These are phyloP conservation scores for Haliclona indistincta DNA, from an alignment of 37 sponge, comb jelly and placozoan species.

Conservation along the genomic window DNA sequence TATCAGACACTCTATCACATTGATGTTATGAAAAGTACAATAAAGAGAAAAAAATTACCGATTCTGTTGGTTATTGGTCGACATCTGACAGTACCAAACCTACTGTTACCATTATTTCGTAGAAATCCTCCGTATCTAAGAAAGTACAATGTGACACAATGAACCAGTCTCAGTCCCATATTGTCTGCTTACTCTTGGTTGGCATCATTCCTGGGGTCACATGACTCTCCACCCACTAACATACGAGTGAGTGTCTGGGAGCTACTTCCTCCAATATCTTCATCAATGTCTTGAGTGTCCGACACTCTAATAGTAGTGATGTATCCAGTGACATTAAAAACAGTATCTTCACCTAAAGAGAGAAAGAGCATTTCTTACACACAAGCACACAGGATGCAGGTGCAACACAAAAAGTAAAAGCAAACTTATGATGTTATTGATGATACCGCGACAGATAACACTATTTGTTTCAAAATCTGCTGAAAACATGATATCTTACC, in stretches of 20 bases:
- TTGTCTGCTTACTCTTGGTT: background rate
- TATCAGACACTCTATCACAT: too few relatives aligned
- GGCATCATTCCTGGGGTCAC: constrained; percentile 16
- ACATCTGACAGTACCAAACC: constrained; percentile 29
- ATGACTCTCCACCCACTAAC: constrained; percentile 26
- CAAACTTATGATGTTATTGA: background rate
- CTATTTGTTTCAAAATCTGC: too few relatives aligned
- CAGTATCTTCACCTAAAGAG: background rate
- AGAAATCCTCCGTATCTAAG: background rate
- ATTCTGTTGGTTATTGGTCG: constrained; percentile 14
- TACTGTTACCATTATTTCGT: background rate
- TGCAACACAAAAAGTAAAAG: background rate
- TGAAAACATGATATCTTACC: too few relatives aligned
- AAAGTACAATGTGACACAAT: background rate
- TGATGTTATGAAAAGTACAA: background rate
- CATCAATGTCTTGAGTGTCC: constrained; percentile 1
- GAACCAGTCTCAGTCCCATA: background rate
- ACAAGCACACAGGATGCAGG: background rate
- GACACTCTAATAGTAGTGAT: background rate
- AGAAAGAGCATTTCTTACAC: background rate
- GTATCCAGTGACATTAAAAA: background rate
- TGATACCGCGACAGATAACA: background rate
- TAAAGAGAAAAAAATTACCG: constrained; percentile 5
- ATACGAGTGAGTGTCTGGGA: constrained; percentile 27
- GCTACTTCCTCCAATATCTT: background rate